Conservation (phyloP, 2,888 invertebrate genomes). For the Sinopyrophorus schimmeli region DNA sequence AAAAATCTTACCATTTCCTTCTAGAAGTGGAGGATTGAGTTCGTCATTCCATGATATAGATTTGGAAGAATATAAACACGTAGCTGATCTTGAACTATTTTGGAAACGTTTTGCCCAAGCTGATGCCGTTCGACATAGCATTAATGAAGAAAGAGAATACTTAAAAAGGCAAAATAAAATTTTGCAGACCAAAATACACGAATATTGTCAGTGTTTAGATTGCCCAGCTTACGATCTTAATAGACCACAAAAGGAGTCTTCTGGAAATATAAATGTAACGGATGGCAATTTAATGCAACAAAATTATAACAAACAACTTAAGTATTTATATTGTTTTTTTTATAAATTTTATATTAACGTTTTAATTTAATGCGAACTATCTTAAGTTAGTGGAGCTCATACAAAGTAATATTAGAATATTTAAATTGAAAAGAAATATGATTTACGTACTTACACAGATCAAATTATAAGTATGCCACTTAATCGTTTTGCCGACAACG, state of each 20-base stretch:
- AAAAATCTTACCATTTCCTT: slow-evolving; percentile 54
- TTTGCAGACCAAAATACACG: slow-evolving; percentile 40
- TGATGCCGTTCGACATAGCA: slow-evolving; percentile 41
- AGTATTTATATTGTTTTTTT: no score
- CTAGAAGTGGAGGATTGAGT: background rate
- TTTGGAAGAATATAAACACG: slow-evolving; percentile 18
- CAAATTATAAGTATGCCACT: no score
- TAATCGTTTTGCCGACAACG: slow-evolving; percentile 9
- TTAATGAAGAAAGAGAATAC: slow-evolving; percentile 48
- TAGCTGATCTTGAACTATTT: slow-evolving; percentile 42
- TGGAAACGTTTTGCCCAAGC: slow-evolving; percentile 49
- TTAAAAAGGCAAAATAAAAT: slow-evolving; percentile 46
- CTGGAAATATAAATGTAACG: slow-evolving; percentile 18
- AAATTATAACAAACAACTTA: slow-evolving; percentile 21
- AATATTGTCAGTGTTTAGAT: slow-evolving; percentile 42
- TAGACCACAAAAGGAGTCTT: background rate
- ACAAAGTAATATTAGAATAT: no score
- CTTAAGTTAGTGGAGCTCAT: no score
- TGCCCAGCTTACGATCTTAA: slow-evolving; percentile 21
- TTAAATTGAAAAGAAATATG: no score
- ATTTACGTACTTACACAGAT: no score
- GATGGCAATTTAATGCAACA: slow-evolving; percentile 25
- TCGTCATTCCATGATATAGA: slow-evolving; percentile 12
- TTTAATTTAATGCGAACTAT: no score
- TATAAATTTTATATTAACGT: no score